phyloP scores from a whole-genome alignment of 2,113 vertebrate genomes.

The Urocolius indicus region DNA sequence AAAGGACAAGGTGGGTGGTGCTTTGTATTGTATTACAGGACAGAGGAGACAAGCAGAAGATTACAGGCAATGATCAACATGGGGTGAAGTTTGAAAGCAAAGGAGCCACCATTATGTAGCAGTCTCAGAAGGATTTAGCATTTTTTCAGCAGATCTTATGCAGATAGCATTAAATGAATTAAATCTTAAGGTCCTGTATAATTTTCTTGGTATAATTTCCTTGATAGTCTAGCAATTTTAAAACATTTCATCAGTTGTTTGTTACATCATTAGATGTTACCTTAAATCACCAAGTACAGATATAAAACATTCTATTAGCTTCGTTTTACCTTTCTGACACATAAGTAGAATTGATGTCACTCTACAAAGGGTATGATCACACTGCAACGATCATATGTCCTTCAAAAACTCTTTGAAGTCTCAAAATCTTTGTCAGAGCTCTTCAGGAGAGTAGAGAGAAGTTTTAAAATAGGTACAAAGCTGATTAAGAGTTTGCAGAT shows the following conservation, averaged over 20 bases:
- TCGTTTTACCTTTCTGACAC: neutral
- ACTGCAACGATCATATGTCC: neutral
- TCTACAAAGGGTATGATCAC: neutral
- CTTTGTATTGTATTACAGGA: neutral
- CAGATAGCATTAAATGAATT: neutral
- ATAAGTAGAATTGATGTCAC: neutral
- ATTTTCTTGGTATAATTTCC: neutral
- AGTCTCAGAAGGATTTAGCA: neutral
- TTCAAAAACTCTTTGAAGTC: neutral
- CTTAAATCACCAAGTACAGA: neutral
- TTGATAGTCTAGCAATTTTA: neutral
- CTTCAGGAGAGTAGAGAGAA: neutral
- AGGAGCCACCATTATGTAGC: neutral
- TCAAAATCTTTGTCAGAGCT: neutral
- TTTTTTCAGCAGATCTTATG: neutral
- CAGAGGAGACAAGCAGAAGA: neutral
- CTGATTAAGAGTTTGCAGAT: neutral
- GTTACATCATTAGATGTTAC: neutral
- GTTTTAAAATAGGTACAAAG: neutral
- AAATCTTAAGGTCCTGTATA: neutral
- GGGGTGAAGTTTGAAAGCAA: neutral
- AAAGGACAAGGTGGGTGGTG: neutral
- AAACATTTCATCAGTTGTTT: neutral
- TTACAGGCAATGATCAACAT: accelerated
- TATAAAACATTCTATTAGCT: neutral